Base-by-base conservation (phyloP, 2,888 invertebrate species). In the Brachypterus glaber region DNA sequence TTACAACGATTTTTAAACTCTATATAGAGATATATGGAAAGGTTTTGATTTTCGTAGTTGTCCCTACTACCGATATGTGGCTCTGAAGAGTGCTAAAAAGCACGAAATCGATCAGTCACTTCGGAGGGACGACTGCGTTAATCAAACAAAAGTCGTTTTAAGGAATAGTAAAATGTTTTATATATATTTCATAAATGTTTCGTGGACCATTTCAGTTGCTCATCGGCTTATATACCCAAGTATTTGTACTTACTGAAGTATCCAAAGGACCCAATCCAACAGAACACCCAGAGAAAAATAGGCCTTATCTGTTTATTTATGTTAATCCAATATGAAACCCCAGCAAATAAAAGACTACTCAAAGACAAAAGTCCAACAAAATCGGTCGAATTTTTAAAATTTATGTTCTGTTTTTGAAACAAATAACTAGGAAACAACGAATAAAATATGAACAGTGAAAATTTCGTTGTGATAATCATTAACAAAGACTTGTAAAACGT, bases 401-500 rank as follows among this genome's bases (percentile, higher is more conserved):
- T 52, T 9, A 60, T 40, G 15, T 47, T 42, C 3, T 62, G 43
- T 44, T 51, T 47, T 16, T 57, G 53, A 39, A 59, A 74, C 31
- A 76, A 57, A 47, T 71, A 64, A 14, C 68, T 64, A 0, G 76
- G 75, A 52, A 72, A 74, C 15, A 74, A 51, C 0, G 72, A 58
- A 18, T 70, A 72, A 35, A 74, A 64, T 1, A 72, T 58, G 30
- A 75, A 60, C 15, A 68, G 58, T 0, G 74, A 73, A 51, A 68
- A 74, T 14, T 72, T 74, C 2, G 71, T 70, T 29, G 70, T 70
- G 16, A 74, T 53, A 46, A 73, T 67, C 34, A 73, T 59, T 25
- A 75, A 47, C 2, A 73, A 65, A 35, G 73, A 73, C 45, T 74
- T 61, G 50, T 76, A 77, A 58, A 76, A 76, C 35, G 59, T 58